A percentile compares a stretch with the other conserved stretches of the same genome.
These are phyloP conservation scores for Rallus limicola DNA, from an alignment of 2,113 vertebrate species.

Conservation along the genomic window DNA sequence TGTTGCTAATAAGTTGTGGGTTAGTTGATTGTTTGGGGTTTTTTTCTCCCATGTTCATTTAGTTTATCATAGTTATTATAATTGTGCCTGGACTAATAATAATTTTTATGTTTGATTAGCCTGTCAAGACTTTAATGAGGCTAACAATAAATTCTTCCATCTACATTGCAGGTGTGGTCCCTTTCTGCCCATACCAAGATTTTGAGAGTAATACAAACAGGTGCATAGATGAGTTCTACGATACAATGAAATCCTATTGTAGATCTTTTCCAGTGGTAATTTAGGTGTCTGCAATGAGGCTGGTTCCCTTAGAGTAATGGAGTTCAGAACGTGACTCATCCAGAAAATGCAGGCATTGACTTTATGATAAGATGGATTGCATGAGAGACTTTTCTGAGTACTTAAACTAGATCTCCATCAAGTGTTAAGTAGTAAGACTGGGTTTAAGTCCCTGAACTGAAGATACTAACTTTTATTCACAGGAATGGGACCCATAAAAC, in stretches of 20 bases:
- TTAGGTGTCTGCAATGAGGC: background rate
- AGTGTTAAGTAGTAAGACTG: background rate
- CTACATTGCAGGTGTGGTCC: background rate
- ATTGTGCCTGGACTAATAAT: background rate
- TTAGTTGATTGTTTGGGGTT: background rate
- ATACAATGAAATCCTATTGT: background rate
- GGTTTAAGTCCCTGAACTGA: background rate
- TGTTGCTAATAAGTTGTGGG: background rate
- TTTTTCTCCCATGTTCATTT: background rate
- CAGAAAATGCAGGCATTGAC: background rate
- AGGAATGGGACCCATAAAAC: background rate
- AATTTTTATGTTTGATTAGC: background rate
- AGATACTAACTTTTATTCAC: background rate
- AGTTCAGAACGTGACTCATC: background rate
- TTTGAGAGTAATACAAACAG: background rate
- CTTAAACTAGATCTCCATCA: background rate
- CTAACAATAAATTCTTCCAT: background rate
- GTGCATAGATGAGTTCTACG: background rate
- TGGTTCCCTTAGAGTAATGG: background rate
- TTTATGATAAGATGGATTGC: background rate
- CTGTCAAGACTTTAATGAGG: background rate
- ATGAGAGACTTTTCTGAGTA: background rate
- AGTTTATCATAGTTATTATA: background rate
- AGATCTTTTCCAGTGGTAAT: background rate
- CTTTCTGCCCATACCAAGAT: background rate